These are phyloP conservation scores for Sigmodon hispidus DNA, from an alignment of 2,113 vertebrate genomes.

Conservation along the genomic window DNA sequence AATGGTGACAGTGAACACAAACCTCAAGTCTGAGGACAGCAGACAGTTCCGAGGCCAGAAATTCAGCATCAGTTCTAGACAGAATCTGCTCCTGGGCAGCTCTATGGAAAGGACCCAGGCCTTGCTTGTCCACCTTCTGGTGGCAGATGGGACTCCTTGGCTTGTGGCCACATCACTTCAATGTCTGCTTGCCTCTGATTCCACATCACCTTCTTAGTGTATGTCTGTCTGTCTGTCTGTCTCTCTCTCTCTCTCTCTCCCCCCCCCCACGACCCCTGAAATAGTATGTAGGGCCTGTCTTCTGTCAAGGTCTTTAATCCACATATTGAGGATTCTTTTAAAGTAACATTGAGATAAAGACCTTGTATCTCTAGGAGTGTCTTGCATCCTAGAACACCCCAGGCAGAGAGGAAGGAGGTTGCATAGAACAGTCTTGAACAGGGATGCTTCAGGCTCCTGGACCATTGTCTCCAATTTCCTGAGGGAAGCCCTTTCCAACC, in stretches of 20 bases:
- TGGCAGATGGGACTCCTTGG: neutral
- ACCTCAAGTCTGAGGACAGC: neutral
- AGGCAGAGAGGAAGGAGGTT: neutral
- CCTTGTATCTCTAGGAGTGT: neutral
- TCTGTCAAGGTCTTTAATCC: neutral
- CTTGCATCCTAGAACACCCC: neutral
- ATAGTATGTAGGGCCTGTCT: neutral
- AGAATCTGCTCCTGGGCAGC: neutral
- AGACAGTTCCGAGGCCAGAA: neutral
- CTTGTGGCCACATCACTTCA: neutral
- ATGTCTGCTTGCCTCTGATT: neutral
- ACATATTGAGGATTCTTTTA: neutral
- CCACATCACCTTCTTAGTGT: neutral
- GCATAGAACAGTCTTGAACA: neutral
- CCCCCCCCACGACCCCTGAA: neutral
- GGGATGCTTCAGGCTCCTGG: neutral
- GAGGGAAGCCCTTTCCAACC: neutral
- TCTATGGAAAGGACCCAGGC: neutral
- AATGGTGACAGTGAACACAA: neutral
- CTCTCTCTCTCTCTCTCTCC: neutral
- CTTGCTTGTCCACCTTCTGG: neutral
- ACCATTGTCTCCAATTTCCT: neutral
- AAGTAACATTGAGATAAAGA: neutral
- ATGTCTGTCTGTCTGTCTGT: too few species aligned
- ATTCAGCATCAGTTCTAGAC: neutral